These are phyloP conservation scores for Megamerina dolium DNA, from an alignment of 2,888 invertebrate species.

Conservation along the genomic window DNA sequence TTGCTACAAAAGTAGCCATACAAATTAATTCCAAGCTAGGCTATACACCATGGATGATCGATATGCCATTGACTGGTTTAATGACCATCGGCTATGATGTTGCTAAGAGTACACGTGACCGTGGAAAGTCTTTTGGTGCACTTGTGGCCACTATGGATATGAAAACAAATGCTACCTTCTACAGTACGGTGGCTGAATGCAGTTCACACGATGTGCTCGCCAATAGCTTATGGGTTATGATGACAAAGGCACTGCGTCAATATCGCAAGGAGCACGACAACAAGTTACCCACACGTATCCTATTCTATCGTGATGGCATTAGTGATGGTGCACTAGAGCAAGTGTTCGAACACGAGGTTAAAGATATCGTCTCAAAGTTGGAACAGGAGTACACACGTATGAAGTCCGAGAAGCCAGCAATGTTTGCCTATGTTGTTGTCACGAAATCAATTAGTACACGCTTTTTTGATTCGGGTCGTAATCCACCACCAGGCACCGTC, in stretches of 20 bases:
- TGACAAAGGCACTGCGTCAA: conserved; percentile 49
- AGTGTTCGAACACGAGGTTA: conserved; percentile 72
- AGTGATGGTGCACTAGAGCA: conserved; percentile 83
- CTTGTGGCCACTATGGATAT: conserved; percentile 70
- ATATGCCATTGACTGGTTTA: conserved; percentile 59
- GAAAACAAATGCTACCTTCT: conserved; percentile 60
- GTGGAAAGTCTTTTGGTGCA: conserved; percentile 65
- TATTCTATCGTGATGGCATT: conserved; percentile 89
- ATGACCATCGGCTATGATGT: conserved; percentile 89
- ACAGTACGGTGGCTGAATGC: conserved; percentile 68
- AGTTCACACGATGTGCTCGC: conserved; percentile 68
- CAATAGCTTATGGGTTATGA: conserved; percentile 62
- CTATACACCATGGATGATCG: conserved; percentile 81
- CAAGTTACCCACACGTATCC: conserved; percentile 62
- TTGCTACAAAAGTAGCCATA: conserved; percentile 88
- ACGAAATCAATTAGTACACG: conserved; percentile 82
- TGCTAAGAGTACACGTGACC: conserved; percentile 71
- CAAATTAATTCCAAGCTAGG: conserved; percentile 93
- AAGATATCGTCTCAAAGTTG: conserved; percentile 55
- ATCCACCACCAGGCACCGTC: conserved; percentile 82
- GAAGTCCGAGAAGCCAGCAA: conserved; percentile 44
- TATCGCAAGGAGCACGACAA: conserved; percentile 35
- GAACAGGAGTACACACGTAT: conserved; percentile 52
- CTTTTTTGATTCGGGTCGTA: conserved; percentile 56
- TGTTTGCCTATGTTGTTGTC: conserved; percentile 75